phyloP scores from a whole-genome alignment of 2,888 invertebrate genomes.

The Abrostola triplasia region DNA sequence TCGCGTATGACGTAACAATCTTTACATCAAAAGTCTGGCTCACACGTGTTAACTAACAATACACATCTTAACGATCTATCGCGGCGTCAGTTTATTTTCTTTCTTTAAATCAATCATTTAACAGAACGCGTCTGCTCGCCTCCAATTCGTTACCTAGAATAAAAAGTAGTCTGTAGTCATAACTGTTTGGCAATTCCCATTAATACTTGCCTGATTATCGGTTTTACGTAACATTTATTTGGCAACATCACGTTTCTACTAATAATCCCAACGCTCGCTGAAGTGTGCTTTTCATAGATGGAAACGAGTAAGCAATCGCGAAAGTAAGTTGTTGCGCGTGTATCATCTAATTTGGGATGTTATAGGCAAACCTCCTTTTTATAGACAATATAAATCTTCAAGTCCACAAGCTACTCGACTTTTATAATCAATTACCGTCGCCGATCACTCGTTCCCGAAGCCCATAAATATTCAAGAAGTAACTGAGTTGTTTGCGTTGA shows the following conservation, averaged over 20 bases:
- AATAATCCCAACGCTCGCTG: too few relatives aligned
- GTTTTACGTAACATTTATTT: slow-evolving; percentile 8
- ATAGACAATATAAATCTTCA: slow-evolving; percentile 78
- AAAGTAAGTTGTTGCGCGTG: slow-evolving; percentile 18
- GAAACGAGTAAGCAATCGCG: slow-evolving; percentile 14
- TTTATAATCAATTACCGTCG: slow-evolving; percentile 84
- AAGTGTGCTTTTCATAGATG: slow-evolving; percentile 6
- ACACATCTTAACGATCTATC: slow-evolving; percentile 43
- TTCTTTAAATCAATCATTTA: slow-evolving; percentile 50
- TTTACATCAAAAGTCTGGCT: slow-evolving; percentile 44
- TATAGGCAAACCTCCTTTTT: slow-evolving; percentile 67
- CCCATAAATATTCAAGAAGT: slow-evolving; percentile 78
- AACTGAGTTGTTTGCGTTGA: slow-evolving; percentile 71
- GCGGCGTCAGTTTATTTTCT: slow-evolving; percentile 44
- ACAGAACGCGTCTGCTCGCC: slow-evolving; percentile 24
- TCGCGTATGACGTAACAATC: slow-evolving; percentile 30
- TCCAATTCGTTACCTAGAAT: slow-evolving; percentile 25
- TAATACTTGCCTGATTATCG: slow-evolving; percentile 4
- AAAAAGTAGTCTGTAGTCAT: slow-evolving; percentile 20
- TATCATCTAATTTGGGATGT: slow-evolving; percentile 48
- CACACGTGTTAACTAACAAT: slow-evolving; percentile 44
- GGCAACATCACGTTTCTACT: background rate
- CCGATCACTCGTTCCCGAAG: slow-evolving; percentile 74
- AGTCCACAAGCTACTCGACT: slow-evolving; percentile 77
- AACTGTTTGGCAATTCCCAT: slow-evolving; percentile 1